phyloP scores from a whole-genome alignment of 2,113 vertebrate genomes.

The Tapirus terrestris region DNA sequence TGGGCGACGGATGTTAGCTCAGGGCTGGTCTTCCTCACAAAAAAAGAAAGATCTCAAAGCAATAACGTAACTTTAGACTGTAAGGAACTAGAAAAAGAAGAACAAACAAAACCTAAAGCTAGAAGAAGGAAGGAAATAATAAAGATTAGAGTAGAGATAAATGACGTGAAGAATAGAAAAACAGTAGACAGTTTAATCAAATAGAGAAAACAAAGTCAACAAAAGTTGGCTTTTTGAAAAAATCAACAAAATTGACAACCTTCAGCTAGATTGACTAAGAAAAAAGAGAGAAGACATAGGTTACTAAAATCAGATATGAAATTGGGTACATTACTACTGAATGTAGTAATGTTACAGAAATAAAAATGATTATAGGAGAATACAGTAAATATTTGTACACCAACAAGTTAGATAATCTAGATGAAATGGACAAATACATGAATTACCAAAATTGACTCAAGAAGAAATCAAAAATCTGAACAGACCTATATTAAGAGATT shows the following conservation, averaged over 20 bases:
- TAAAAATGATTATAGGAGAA: background rate
- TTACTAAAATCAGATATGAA: background rate
- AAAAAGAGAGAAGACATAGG: background rate
- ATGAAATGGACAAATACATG: background rate
- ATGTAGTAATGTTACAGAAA: background rate
- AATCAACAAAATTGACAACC: background rate
- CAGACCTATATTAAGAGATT: background rate
- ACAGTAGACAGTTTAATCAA: background rate
- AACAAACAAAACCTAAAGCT: background rate
- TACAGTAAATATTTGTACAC: background rate
- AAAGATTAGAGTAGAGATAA: background rate
- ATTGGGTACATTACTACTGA: background rate
- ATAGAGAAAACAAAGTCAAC: background rate
- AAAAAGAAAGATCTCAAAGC: background rate
- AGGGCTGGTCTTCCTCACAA: no score
- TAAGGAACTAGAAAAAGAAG: background rate
- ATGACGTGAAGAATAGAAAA: slow-evolving; percentile 4
- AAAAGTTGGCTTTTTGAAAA: slow-evolving; percentile 11
- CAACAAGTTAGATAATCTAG: background rate
- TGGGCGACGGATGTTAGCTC: no score
- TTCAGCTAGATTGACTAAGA: background rate
- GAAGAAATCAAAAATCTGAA: slow-evolving; percentile 6
- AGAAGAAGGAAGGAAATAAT: background rate
- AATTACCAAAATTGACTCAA: slow-evolving; percentile 16
- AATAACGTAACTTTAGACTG: background rate